Percentiles rank a stretch among this genome's conserved stretches.
These are phyloP conservation scores for Oegoconia quadripuncta DNA, from an alignment of 2,888 invertebrate genomes.

Conservation along the genomic window DNA sequence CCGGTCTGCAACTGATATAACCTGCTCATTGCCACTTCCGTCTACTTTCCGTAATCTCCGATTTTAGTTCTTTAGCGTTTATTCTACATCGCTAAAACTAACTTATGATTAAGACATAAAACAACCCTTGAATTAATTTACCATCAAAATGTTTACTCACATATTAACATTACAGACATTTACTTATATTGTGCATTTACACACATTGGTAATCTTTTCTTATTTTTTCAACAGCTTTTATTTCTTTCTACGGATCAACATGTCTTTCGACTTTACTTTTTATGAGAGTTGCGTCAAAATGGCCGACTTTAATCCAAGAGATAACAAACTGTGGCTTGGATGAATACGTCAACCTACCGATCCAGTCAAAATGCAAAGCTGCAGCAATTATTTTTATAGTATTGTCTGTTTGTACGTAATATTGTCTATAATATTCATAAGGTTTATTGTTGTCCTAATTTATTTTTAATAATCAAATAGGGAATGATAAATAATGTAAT, in stretches of 20 bases:
- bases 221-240: slow-evolving; percentile 28
- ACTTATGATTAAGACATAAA: too few species aligned
- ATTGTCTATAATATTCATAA: slow-evolving; percentile 11
- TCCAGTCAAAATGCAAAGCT: slow-evolving; percentile 31
- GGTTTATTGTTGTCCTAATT: not conserved
- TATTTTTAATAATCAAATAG: not conserved
- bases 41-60: too few species aligned
- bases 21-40: too few species aligned
- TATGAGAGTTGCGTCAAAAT: slow-evolving; percentile 38
- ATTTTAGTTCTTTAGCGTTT: too few species aligned
- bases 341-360: slow-evolving; percentile 32
- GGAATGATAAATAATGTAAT: not conserved
- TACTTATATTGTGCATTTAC: not conserved
- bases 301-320: slow-evolving; percentile 38
- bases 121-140: too few species aligned
- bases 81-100: too few species aligned
- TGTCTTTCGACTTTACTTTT: slow-evolving; percentile 34
- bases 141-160: too few species aligned
- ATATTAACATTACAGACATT: not conserved
- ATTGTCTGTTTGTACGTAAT: slow-evolving; percentile 33
- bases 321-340: slow-evolving; percentile 32
- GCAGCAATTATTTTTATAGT: slow-evolving; percentile 27
- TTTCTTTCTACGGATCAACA: slow-evolving; percentile 32
- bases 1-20: too few species aligned
- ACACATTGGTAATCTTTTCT: not conserved